phyloP scores from a whole-genome alignment of 2,113 vertebrate species.

The Athene noctua region DNA sequence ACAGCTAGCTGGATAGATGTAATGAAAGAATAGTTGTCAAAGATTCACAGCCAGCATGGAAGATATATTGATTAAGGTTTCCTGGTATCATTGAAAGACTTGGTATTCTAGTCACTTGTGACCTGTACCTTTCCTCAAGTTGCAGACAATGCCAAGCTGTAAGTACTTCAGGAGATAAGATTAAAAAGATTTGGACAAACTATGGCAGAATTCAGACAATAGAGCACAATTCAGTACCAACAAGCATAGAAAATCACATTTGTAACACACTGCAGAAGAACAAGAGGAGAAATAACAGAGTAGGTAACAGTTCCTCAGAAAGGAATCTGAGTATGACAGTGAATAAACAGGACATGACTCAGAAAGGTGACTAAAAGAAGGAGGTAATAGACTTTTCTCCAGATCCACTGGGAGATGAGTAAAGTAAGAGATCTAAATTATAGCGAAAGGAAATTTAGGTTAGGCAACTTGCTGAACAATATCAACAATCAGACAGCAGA shows the following conservation, averaged over 20 bases:
- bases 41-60: neutral
- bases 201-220: neutral
- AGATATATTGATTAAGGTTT: neutral
- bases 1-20: neutral
- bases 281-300: neutral
- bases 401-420: neutral
- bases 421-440: neutral
- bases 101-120: neutral
- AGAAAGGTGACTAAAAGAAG: neutral
- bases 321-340: neutral
- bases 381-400: neutral
- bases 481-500: neutral
- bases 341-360: neutral
- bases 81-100: neutral
- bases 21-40: neutral
- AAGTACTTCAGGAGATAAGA: neutral
- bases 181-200: neutral
- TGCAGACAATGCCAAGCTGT: neutral
- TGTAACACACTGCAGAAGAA: neutral
- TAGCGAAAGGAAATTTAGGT: neutral
- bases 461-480: neutral
- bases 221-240: neutral
- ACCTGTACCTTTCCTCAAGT: neutral
- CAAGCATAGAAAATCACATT: neutral
- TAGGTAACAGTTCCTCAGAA: neutral